These are phyloP conservation scores for Pholis gunnellus DNA, from an alignment of 2,113 vertebrate genomes.

Conservation along the genomic window DNA sequence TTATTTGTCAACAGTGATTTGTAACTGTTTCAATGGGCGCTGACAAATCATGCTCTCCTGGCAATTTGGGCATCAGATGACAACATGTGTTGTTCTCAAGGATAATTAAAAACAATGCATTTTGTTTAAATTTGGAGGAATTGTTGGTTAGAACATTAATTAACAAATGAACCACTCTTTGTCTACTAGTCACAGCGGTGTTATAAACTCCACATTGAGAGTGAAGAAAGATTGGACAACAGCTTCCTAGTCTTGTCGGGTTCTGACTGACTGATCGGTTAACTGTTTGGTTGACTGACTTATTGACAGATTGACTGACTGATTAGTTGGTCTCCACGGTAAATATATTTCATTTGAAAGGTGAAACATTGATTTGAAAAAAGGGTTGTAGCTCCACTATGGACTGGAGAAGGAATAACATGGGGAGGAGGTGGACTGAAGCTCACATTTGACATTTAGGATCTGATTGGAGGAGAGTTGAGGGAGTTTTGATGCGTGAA, in stretches of 20 bases:
- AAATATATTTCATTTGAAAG: conserved; percentile 4
- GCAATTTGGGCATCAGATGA: background rate
- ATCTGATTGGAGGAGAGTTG: background rate
- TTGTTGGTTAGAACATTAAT: background rate
- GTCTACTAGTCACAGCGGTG: background rate
- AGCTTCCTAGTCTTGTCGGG: background rate
- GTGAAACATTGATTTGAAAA: conserved; percentile 2
- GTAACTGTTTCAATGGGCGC: background rate
- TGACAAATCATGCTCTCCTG: background rate
- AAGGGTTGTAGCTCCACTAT: background rate
- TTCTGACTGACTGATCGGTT: background rate
- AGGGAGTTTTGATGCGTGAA: background rate
- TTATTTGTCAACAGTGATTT: background rate
- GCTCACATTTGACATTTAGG: conserved; percentile 24
- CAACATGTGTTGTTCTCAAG: background rate
- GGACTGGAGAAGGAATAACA: background rate
- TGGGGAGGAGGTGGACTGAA: background rate
- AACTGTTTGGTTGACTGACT: background rate
- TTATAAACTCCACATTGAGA: background rate
- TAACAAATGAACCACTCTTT: background rate
- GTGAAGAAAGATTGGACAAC: background rate
- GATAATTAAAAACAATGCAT: background rate
- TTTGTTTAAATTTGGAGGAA: background rate
- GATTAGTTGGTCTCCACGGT: background rate
- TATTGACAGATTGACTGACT: conserved; percentile 1